phyloP scores from a whole-genome alignment of 2,888 invertebrate genomes.

The Folsomia manolachei region DNA sequence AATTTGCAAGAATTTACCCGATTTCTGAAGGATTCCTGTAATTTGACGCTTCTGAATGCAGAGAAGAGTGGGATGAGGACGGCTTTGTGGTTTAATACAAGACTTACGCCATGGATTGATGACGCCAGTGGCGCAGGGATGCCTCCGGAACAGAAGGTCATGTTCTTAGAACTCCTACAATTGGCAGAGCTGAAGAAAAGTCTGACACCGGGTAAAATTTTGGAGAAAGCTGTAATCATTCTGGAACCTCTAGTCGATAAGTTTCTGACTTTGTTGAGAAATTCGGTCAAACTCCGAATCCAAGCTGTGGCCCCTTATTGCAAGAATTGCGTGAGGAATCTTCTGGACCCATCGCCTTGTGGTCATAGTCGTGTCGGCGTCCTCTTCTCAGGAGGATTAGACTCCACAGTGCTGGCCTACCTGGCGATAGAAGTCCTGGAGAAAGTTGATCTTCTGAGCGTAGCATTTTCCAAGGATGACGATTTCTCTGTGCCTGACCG shows the following conservation, averaged over 20 bases:
- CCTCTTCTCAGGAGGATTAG: slow-evolving; percentile 93
- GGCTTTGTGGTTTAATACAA: too few species aligned
- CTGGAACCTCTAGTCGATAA: slow-evolving; percentile 28
- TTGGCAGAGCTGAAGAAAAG: neutral
- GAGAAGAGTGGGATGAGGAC: neutral
- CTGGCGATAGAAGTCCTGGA: slow-evolving; percentile 63
- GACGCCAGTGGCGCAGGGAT: neutral
- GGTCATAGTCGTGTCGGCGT: slow-evolving; percentile 70
- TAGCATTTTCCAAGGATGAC: slow-evolving; percentile 66
- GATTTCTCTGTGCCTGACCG: slow-evolving; percentile 42
- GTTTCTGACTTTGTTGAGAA: slow-evolving; percentile 53
- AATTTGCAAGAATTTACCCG: neutral
- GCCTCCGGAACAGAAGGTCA: neutral
- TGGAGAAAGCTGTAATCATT: slow-evolving; percentile 14
- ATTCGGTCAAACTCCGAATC: slow-evolving; percentile 51
- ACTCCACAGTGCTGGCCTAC: slow-evolving; percentile 85
- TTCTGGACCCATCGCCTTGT: slow-evolving; percentile 56
- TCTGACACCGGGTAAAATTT: slow-evolving; percentile 13
- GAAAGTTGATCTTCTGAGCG: slow-evolving; percentile 71
- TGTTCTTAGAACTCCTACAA: slow-evolving; percentile 3
- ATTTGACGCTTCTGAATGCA: neutral
- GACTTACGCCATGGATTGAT: neutral
- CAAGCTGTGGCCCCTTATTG: slow-evolving; percentile 45
- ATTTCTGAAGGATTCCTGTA: neutral
- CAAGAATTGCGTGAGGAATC: neutral